Evolutionary conservation across 2,888 invertebrate genomes (phyloP), one percentile per base, ranked within the genome.

Genomic region (Brassicogethes aeneus): DNA sequence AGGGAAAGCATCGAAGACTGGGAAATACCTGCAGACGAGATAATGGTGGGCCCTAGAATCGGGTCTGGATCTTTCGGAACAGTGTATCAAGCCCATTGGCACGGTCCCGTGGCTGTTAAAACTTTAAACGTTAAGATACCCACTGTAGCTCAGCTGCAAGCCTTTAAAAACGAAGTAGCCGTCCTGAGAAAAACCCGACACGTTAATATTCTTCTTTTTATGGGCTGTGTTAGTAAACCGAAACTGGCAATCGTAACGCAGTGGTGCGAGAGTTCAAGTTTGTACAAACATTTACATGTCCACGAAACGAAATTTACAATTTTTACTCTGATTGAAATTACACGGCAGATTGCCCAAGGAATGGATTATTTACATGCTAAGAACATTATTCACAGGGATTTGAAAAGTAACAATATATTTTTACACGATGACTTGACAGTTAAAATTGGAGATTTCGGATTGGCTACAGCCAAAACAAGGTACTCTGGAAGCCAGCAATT

Each of bases 291-390:
- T 70, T 76, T 99, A 56, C 97, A 99, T 67, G 93, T 97, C 42
- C 79, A 86, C 54, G 99, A 99, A 71, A 89, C 88, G 15, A 88
- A 88, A 64, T 94, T 99, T 70, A 86, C 90, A 55, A 76, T 95
- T 65, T 77, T 90, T 45, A 87, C 89, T 53, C 76, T 96, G 50
- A 91, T 99, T 53, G 96, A 97, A 69, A 95, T 99, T 58, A 89
- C 91, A 34, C 75, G 95, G 23, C 97, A 99, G 72, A 93, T 93
- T 13, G 93, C 97, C 34, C 96, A 97, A 72, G 99, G 99, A 58
- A 97, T 99, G 97, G 96, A 96, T 70, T 99, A 99, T 66, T 75
- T 99, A 49, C 99, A 99, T 70, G 96, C 97, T 14, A 97, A 97
- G 74, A 92, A 91, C 61, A 99, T 99, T 44, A 97, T 99, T 62